These are phyloP conservation scores for Metaphire vulgaris DNA, from an alignment of 1,140 invertebrate species.

Conservation along the genomic window DNA sequence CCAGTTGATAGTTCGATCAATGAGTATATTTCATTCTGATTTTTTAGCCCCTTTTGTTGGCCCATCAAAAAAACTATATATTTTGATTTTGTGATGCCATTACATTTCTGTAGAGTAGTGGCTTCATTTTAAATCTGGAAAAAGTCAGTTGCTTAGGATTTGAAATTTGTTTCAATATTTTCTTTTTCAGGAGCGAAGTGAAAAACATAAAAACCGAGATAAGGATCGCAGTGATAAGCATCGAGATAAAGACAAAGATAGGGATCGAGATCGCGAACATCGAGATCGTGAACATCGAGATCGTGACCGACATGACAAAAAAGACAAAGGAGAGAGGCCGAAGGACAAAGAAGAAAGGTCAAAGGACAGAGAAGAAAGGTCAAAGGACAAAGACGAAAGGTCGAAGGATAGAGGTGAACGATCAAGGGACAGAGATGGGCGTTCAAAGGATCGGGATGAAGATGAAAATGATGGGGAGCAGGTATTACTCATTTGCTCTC, in stretches of 20 bases:
- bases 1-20: no score
- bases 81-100: no score
- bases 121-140: background rate
- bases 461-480: background rate
- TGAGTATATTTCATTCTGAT: no score
- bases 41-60: no score
- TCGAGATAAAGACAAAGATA: background rate
- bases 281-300: background rate
- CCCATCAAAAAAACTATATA: no score
- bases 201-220: background rate
- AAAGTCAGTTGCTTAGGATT: background rate
- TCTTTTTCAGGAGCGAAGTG: background rate
- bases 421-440: background rate
- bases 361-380: background rate
- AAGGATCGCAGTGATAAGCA: slow-evolving; percentile 1
- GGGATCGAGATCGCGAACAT: background rate
- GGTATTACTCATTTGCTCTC: no score
- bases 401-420: background rate
- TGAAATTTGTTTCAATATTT: background rate
- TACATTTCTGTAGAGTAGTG: background rate
- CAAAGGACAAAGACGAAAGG: background rate
- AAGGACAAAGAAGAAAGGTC: background rate
- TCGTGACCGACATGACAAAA: background rate
- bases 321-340: no score
- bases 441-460: slow-evolving; percentile 8